Evolutionary conservation across 2,888 invertebrate species (phyloP), one percentile per base, ranked within the genome.

Genomic region (Parnassius smintheus): DNA sequence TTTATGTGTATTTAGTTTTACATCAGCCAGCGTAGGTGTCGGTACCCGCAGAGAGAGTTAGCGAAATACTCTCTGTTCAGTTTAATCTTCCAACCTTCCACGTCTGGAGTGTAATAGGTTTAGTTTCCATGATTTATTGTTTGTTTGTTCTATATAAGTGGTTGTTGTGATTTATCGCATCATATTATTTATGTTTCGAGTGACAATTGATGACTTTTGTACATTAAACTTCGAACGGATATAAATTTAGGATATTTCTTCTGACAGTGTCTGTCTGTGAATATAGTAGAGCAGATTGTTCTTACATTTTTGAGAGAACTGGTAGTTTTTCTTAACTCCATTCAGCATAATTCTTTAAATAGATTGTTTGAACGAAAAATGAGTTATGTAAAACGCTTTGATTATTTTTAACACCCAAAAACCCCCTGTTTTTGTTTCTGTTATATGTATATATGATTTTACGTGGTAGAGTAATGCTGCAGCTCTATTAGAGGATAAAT

Each of bases 41-140:
- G 64, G 68, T 72, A 67, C 69, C 62, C 58, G 42, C 61, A 61
- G 70, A 72, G 73, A 75, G 70, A 75, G 70, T 71, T 65, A 45
- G 64, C 61, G 65, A 67, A 68, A 69, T 65, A 66, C 75, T 70
- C 75, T 78, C 73, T 75, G 74, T 72, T 73, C 70, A 71, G 73
- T 73, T 74, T 75, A 78, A 77, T 78, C 80, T 80, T 77, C 78
- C 65, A 61, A 72, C 72, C 68, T 66, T 65, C 64, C 73, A 74
- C 77, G 80, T 79, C 78, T 73, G 74, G 74, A 73, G 75, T 82
- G 71, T 78, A 82, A 82, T 81, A 76, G 78, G 68, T 77, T 70
- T 74, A 70, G 75, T 76, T 71, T 65, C 68, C 65, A 74, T 82
- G 81, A 82, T 82, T 77, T 81, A 84, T 75, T 71, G 69, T 80